A percentile compares a stretch with the other conserved stretches of the same genome.
Conservation (phyloP, 2,888 invertebrate species). For the Oscheius myriophilus region DNA sequence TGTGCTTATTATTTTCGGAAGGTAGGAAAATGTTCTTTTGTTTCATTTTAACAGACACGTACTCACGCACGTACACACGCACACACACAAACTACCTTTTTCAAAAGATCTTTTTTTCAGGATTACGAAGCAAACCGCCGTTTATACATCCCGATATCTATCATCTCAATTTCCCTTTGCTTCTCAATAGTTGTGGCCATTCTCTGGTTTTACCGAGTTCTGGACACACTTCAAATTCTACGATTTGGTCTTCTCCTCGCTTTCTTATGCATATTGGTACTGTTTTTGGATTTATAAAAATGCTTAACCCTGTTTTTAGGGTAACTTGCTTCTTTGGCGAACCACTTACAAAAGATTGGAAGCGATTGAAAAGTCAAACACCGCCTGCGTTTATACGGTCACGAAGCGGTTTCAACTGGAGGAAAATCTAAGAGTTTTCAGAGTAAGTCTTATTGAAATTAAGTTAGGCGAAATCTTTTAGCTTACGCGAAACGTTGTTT, state of each 20-base stretch:
- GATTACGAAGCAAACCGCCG: neutral
- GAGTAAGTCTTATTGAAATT: neutral
- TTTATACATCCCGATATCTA: neutral
- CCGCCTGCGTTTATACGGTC: neutral
- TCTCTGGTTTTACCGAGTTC: neutral
- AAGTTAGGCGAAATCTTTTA: neutral
- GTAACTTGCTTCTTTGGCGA: too few species aligned
- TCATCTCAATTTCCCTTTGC: neutral
- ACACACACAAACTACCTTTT: too few species aligned
- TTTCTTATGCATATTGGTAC: too few species aligned
- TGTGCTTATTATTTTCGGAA: too few species aligned
- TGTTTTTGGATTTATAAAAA: too few species aligned
- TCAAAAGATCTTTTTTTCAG: too few species aligned
- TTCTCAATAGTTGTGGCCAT: neutral
- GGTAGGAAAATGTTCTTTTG: too few species aligned
- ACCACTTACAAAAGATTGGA: neutral
- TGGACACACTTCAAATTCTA: neutral
- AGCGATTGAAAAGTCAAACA: neutral
- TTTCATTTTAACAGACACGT: too few species aligned
- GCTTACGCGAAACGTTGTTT: neutral
- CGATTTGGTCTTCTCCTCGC: too few species aligned
- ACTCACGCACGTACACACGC: too few species aligned
- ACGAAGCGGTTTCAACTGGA: neutral
- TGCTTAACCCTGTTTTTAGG: too few species aligned
- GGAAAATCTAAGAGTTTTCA: constrained; percentile 2